These are phyloP conservation scores for Tursiops truncatus DNA, from an alignment of 2,113 vertebrate species.

Conservation along the genomic window DNA sequence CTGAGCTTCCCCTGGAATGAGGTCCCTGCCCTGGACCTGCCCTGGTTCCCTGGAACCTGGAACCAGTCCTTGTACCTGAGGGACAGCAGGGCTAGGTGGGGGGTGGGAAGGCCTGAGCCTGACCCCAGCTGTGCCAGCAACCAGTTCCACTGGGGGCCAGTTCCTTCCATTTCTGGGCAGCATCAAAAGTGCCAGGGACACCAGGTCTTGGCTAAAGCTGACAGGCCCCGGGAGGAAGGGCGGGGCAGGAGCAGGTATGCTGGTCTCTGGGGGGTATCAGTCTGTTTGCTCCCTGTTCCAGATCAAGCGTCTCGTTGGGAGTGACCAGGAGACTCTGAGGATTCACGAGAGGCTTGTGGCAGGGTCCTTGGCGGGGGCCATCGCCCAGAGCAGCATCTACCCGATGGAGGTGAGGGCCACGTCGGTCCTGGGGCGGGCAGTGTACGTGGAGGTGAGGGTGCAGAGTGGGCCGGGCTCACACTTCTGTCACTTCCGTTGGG, in stretches of 20 bases:
- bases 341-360: slow-evolving; percentile 93
- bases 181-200: neutral
- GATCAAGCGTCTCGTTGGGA: slow-evolving; percentile 95
- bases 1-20: neutral
- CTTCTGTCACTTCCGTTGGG: rapidly evolving
- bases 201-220: neutral
- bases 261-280: neutral
- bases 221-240: rapidly evolving
- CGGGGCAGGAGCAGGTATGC: rapidly evolving
- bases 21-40: neutral
- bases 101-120: neutral
- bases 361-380: slow-evolving; percentile 93
- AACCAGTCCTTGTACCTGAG: neutral
- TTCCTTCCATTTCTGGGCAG: neutral
- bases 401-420: slow-evolving; percentile 94
- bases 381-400: slow-evolving; percentile 98
- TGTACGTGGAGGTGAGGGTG: rapidly evolving
- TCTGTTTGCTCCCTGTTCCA: slow-evolving; percentile 65
- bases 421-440: rapidly evolving
- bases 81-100: neutral
- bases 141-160: neutral
- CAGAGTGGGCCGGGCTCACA: rapidly evolving
- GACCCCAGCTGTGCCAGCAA: neutral
- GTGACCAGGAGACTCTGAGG: slow-evolving; percentile 93
- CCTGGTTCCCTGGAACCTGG: neutral